Evolutionary conservation across 1,140 invertebrate genomes (phyloP).

Genomic region (Mamestra configurata): DNA sequence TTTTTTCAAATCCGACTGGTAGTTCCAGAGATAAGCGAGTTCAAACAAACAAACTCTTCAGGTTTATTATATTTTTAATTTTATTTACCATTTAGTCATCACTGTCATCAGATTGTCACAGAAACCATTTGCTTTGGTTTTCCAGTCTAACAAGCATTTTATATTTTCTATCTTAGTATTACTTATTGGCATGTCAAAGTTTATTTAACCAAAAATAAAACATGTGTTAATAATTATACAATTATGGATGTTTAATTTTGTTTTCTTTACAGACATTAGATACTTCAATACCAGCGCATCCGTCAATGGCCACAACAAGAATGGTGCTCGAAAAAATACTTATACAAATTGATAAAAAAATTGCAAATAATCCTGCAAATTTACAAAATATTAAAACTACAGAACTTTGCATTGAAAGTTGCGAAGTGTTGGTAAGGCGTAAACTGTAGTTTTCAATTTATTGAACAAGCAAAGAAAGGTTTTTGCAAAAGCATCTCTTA

Average conservation of each 20-base stretch:
- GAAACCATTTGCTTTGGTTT: background rate
- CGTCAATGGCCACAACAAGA: conserved; percentile 72
- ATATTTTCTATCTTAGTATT: no score
- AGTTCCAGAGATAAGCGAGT: no score
- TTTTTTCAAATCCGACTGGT: no score
- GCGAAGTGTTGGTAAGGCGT: conserved; percentile 71
- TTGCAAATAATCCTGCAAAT: conserved; percentile 56
- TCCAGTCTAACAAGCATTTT: background rate
- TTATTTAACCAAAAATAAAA: no score
- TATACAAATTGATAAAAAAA: conserved; percentile 68
- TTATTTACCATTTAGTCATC: no score
- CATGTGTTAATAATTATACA: background rate
- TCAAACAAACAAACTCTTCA: no score
- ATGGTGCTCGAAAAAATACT: conserved; percentile 72
- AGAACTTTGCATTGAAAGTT: conserved; percentile 77
- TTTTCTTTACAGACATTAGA: conserved; percentile 67
- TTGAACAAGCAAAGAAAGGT: background rate
- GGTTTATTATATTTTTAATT: no score
- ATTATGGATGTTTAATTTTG: background rate
- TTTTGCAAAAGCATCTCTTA: background rate
- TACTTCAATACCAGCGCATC: conserved; percentile 76
- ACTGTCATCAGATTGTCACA: no score
- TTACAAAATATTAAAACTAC: conserved; percentile 74
- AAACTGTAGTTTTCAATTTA: conserved; percentile 56
- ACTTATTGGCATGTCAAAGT: no score